Conservation (phyloP, 2,888 invertebrate species). For the Suillia variegata region DNA sequence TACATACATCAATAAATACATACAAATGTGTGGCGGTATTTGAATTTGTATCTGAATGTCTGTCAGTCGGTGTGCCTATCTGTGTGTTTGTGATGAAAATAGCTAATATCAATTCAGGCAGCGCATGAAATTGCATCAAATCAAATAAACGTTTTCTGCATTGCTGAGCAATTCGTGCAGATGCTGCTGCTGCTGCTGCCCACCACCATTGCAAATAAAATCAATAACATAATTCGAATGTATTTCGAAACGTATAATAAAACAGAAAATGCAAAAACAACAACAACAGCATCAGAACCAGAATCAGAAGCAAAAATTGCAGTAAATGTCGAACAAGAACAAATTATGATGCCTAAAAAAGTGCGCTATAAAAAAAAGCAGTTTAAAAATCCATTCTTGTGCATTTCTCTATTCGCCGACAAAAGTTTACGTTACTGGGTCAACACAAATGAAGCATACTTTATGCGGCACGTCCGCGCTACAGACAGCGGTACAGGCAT, state of each 20-base stretch:
- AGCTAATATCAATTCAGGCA: neutral
- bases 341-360: neutral
- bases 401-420: too few species aligned
- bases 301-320: neutral
- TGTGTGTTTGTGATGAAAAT: neutral
- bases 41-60: neutral
- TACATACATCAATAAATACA: too few species aligned
- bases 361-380: neutral
- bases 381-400: too few species aligned
- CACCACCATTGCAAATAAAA: neutral
- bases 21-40: neutral
- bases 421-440: too few species aligned
- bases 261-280: neutral
- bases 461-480: too few species aligned
- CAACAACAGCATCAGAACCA: too few species aligned
- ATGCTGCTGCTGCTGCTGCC: neutral
- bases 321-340: neutral
- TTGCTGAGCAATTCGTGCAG: neutral
- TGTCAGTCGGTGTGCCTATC: neutral
- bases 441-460: too few species aligned
- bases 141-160: conserved; percentile 2
- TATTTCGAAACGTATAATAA: too few species aligned
- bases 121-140: conserved; percentile 5
- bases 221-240: neutral
- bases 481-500: too few species aligned